These are phyloP conservation scores for Euclidia mi DNA, from an alignment of 2,888 invertebrate genomes.

Conservation along the genomic window DNA sequence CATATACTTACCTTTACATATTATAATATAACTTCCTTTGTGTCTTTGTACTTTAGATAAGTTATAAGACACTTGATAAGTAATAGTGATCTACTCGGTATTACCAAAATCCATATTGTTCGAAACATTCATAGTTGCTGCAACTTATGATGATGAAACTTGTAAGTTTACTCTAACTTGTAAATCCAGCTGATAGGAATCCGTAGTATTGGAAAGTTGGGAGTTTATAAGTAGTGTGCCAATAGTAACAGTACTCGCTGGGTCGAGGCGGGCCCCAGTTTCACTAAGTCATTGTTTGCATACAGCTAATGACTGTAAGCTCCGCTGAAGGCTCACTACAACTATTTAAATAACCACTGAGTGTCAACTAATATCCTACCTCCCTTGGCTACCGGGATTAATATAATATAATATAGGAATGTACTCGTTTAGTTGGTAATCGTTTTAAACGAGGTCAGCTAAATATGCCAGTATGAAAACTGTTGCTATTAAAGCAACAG, in stretches of 20 bases:
- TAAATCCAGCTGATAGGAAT: slow-evolving; percentile 2
- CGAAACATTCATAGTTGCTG: background rate
- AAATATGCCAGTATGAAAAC: too few species aligned
- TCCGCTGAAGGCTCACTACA: background rate
- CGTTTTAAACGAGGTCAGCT: too few species aligned
- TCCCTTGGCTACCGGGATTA: too few species aligned
- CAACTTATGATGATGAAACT: slow-evolving; percentile 1
- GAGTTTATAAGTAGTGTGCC: background rate
- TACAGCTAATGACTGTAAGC: background rate
- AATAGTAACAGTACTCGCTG: background rate
- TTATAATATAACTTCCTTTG: too few species aligned
- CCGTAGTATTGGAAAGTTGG: slow-evolving; percentile 2
- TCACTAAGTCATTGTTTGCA: slow-evolving; percentile 3
- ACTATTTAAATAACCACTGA: background rate
- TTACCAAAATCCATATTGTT: too few species aligned
- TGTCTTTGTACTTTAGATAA: too few species aligned
- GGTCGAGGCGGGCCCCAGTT: background rate
- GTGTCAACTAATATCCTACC: too few species aligned
- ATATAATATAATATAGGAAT: too few species aligned
- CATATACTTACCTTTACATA: too few species aligned
- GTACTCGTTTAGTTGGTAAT: too few species aligned
- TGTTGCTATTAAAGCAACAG: too few species aligned
- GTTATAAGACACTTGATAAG: background rate
- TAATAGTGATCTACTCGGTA: background rate
- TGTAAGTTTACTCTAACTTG: slow-evolving; percentile 4